phyloP scores from a whole-genome alignment of 2,113 vertebrate genomes.

The Antechinus stuartii region DNA sequence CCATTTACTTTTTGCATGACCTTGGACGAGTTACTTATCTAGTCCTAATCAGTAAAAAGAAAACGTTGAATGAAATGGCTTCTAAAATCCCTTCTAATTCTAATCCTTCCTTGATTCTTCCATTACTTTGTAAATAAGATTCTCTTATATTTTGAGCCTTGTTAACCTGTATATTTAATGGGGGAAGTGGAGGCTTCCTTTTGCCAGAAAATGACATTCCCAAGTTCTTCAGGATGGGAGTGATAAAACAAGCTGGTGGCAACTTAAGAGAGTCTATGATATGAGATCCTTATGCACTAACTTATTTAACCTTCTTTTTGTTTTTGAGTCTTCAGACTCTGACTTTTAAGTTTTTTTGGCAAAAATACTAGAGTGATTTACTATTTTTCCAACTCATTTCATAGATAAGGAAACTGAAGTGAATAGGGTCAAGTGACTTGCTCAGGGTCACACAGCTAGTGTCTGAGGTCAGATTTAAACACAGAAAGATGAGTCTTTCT shows the following conservation, averaged over 20 bases:
- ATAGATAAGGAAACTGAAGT: not conserved
- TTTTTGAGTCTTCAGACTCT: too few species aligned
- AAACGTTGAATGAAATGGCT: not conserved
- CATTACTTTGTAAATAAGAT: constrained; percentile 3
- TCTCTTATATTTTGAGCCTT: not conserved
- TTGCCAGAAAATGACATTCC: not conserved
- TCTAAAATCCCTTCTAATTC: not conserved
- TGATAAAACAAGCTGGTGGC: not conserved
- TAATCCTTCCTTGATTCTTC: not conserved
- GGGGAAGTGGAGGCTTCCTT: not conserved
- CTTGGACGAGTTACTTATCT: not conserved
- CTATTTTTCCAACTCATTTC: too few species aligned
- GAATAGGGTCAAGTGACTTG: not conserved
- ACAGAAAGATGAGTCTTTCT: not conserved
- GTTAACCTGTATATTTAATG: not conserved
- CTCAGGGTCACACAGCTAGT: too few species aligned
- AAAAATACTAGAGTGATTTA: too few species aligned
- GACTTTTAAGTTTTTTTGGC: too few species aligned
- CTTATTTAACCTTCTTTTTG: not conserved
- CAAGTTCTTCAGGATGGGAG: not conserved
- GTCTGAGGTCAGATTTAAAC: not conserved
- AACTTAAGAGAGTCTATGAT: not conserved
- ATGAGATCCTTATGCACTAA: not conserved
- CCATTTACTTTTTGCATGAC: not conserved
- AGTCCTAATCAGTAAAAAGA: not conserved